Percentiles rank a stretch among this genome's conserved stretches.
phyloP scores from a whole-genome alignment of 2,113 vertebrate species.

The Sisor rabdophorus region DNA sequence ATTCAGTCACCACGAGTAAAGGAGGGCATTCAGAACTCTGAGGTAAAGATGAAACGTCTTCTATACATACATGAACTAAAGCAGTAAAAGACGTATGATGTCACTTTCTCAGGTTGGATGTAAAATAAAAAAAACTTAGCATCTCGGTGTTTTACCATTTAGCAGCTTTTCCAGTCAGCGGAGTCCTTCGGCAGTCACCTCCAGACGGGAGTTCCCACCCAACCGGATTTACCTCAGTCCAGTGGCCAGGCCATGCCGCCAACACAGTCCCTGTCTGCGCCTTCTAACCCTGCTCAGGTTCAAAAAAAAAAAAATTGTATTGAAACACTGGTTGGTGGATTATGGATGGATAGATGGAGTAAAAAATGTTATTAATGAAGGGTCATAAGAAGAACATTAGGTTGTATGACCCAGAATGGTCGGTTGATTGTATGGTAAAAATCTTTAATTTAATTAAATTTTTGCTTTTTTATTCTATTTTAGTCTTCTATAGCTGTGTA shows the following conservation, averaged over 20 bases:
- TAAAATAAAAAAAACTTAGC: no score
- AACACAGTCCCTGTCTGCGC: conserved; percentile 58
- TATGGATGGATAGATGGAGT: not conserved
- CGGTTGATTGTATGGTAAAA: not conserved
- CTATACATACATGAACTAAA: no score
- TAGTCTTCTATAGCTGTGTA: no score
- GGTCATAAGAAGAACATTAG: not conserved
- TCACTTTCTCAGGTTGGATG: not conserved
- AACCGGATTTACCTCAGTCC: conserved; percentile 86
- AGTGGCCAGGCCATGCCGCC: conserved; percentile 69
- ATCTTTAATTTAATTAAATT: no score
- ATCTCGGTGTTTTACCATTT: not conserved
- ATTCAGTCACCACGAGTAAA: conserved; percentile 93
- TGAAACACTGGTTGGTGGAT: no score
- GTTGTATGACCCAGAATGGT: not conserved
- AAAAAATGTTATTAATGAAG: not conserved
- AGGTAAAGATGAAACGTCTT: conserved; percentile 73
- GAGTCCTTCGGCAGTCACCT: conserved; percentile 77
- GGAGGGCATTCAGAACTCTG: conserved; percentile 82
- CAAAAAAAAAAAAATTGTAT: not conserved
- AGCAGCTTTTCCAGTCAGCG: conserved; percentile 77
- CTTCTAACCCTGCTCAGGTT: conserved; percentile 58
- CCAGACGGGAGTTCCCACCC: conserved; percentile 69
- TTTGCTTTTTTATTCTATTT: no score
- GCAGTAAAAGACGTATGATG: not conserved